Evolutionary conservation across 2,797 vertebrate species (phyloP), one percentile per base, ranked within the genome.

Genomic region (Sebastolobus alascanus): DNA sequence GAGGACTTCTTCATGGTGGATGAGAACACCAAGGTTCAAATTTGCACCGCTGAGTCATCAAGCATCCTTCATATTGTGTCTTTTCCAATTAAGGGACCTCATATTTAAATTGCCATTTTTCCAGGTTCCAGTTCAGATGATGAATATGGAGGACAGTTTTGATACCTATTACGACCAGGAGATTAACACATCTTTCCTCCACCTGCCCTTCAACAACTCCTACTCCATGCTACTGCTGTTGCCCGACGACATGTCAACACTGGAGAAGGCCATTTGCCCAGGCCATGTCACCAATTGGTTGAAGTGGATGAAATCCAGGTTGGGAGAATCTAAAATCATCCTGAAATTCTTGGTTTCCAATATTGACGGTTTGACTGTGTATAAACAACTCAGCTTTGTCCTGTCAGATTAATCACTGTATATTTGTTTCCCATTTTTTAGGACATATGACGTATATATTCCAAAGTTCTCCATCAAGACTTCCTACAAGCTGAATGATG

Each of bases 391-490:
- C 12, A 52, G 4, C 18, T 73, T 14, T 50, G 11, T 40, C 5
- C 5, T 43, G 1, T 40, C 38, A 40, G 31, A 29, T 75, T 8
- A 50, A 37, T 75, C 14, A 16, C 7, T 59, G 3, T 68, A 27
- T 33, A 1, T 68, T 10, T 54, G 0, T 64, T 68, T 22, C n/a
- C 3, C 16, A 14, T 8, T 46, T 66, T 83, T 60, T 31, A 96
- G 95, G 40, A 33, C 0, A 43, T 83, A 69, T 54, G 0, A 84
- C 0, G 6, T 96, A 25, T 90, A 4, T 76, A 8, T 96, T 73
- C 96, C 96, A 38, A 96, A 96, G 82, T 91, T 96, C 71, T 96
- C 95, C 84, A 93, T 96, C 84, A 94, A 95, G 87, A 89, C 92
- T 2, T 93, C 91, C 4, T 94, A 93, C 76, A 61, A 25, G 3